phyloP scores from a whole-genome alignment of 2,113 vertebrate genomes.

The Notothenia rossii region DNA sequence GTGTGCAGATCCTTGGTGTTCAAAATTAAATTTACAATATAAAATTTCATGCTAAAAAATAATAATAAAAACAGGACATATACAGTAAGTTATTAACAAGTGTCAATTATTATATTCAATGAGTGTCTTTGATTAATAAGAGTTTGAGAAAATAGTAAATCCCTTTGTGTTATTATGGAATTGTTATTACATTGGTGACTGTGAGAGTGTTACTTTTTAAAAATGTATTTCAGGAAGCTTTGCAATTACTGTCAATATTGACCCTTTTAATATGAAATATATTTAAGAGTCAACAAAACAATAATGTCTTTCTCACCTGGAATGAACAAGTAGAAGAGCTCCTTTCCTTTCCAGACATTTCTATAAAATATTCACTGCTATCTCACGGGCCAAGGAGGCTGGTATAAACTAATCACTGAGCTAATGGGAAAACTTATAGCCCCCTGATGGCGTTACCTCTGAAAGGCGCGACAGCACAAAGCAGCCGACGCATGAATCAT shows the following conservation, averaged over 20 bases:
- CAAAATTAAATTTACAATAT: conserved; percentile 73
- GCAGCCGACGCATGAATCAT: conserved; percentile 93
- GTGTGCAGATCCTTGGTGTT: conserved; percentile 83
- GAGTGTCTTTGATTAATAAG: background rate
- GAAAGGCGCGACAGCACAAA: conserved; percentile 90
- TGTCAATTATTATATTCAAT: conserved; percentile 58
- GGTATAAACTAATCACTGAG: conserved; percentile 81
- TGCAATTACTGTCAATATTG: background rate
- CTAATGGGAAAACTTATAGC: conserved; percentile 90
- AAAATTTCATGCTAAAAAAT: conserved; percentile 69
- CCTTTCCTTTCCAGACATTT: conserved; percentile 25
- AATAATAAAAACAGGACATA: conserved; percentile 69
- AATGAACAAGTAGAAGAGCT: conserved; percentile 11
- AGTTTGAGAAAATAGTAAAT: conserved; percentile 1
- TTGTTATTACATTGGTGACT: background rate
- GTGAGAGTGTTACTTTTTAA: background rate
- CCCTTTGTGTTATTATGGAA: too few relatives aligned
- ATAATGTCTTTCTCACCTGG: conserved; percentile 4
- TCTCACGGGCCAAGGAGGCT: conserved; percentile 83
- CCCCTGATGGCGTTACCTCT: conserved; percentile 91
- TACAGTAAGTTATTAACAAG: conserved; percentile 57
- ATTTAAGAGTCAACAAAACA: conserved; percentile 27
- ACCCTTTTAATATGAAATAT: conserved; percentile 9
- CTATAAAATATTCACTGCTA: conserved; percentile 39
- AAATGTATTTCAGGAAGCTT: conserved; percentile 8